A percentile compares a stretch with the other conserved stretches of the same genome.
These are phyloP conservation scores for Tringa solitaria DNA, from an alignment of 2,113 vertebrate species.

Conservation along the genomic window DNA sequence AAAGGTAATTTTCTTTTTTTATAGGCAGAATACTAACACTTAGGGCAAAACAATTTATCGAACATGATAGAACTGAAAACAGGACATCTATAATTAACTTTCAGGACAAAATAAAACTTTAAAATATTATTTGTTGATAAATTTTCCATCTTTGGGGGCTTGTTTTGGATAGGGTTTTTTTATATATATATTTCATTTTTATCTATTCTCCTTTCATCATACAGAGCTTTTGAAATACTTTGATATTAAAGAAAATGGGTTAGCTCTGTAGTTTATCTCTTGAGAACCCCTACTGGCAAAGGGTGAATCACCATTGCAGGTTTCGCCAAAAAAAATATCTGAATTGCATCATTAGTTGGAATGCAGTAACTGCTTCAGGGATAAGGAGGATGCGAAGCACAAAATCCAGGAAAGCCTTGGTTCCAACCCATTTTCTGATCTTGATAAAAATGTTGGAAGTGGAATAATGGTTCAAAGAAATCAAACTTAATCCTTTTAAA, in stretches of 20 bases:
- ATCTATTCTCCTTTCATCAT: not conserved
- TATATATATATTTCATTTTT: not conserved
- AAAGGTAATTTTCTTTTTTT: not conserved
- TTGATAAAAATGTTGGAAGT: not conserved
- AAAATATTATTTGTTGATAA: not conserved
- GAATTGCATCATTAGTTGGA: not conserved
- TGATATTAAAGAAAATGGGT: not conserved
- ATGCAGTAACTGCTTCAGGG: not conserved
- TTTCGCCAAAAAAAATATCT: not conserved
- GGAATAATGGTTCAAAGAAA: not conserved
- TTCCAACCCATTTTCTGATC: not conserved
- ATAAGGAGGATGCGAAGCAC: not conserved
- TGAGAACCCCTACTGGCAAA: not conserved
- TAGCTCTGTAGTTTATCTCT: not conserved
- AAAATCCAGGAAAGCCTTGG: fast-evolving
- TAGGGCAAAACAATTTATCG: fast-evolving
- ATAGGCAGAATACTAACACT: not conserved
- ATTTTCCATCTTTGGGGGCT: not conserved
- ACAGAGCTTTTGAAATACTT: not conserved
- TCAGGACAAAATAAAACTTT: not conserved
- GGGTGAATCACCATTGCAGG: not conserved
- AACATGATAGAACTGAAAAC: not conserved
- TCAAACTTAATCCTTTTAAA: not conserved
- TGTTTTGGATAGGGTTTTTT: no score
- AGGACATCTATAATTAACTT: not conserved